Evolutionary conservation across 2,888 invertebrate species (phyloP).

Genomic region (Rhamnusium bicolor): DNA sequence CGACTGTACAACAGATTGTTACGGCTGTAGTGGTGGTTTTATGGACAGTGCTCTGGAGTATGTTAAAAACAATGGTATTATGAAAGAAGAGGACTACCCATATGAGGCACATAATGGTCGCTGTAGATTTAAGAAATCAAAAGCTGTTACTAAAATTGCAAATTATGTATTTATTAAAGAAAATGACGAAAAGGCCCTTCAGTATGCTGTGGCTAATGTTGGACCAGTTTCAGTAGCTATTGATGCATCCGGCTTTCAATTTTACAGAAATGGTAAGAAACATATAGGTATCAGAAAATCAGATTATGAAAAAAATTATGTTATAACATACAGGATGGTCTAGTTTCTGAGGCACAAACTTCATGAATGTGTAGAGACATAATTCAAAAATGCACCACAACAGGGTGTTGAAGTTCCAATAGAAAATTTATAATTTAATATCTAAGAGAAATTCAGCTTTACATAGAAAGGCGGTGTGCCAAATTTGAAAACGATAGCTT

Average conservation of each 20-base stretch:
- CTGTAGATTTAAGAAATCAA: slow-evolving; percentile 79
- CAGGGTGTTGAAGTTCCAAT: too few relatives aligned
- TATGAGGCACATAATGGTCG: slow-evolving; percentile 84
- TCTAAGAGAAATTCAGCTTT: too few relatives aligned
- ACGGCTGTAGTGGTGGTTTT: slow-evolving; percentile 90
- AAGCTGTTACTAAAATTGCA: slow-evolving; percentile 83
- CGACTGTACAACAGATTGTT: slow-evolving; percentile 87
- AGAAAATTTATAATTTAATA: too few relatives aligned
- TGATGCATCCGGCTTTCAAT: slow-evolving; percentile 86
- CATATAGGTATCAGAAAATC: too few relatives aligned
- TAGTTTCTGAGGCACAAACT: too few relatives aligned
- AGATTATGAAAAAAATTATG: too few relatives aligned
- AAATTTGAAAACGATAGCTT: too few relatives aligned
- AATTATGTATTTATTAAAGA: slow-evolving; percentile 82
- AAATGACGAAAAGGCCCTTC: slow-evolving; percentile 44
- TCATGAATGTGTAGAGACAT: too few relatives aligned
- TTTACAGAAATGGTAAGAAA: slow-evolving; percentile 78
- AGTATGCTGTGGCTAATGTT: slow-evolving; percentile 63
- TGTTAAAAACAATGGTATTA: slow-evolving; percentile 85
- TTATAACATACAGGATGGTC: too few relatives aligned
- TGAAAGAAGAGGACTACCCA: slow-evolving; percentile 89
- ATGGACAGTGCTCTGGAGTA: slow-evolving; percentile 89
- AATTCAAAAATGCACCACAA: too few relatives aligned
- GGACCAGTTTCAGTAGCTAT: slow-evolving; percentile 91
- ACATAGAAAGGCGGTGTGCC: too few relatives aligned